Base-by-base conservation (phyloP, 2,113 vertebrate species). In the Vicugna pacos region DNA sequence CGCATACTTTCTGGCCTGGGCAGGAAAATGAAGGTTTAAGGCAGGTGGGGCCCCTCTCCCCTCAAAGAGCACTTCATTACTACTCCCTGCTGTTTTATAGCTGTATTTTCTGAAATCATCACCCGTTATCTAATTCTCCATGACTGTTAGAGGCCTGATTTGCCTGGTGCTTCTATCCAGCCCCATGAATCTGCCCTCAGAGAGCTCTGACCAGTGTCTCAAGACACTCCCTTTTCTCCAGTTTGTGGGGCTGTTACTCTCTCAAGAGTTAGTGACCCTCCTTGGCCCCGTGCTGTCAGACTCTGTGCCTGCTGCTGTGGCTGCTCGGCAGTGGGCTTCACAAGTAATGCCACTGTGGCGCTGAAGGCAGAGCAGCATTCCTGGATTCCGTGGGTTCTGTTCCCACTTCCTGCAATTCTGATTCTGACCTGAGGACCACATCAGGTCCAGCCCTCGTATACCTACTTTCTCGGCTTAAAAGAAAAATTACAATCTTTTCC, bases 41-140 rank as follows among this genome's bases (percentile, higher is more conserved):
- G 38, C 38, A 42, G 38, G 38, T 42, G 38, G 38, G 38, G 38
- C 38, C 38, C 38, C 38, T 42, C 38, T 42, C 38, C 38, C 38
- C 38, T 42, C 38, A 42, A 42, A 42, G 38, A 42, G 38, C 38
- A 42, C 38, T 42, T 42, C 38, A 42, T 42, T 42, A 42, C 38
- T 42, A 42, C 38, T 42, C 38, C 38, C 38, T 42, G 38, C 38
- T 42, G 64, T 94, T 93, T 96, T 86, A 67, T 60, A 81, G 94
- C 80, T 42, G 14, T 50, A 48, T 79, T 96, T 95, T 52, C 48
- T 91, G 50, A 94, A 58, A 77, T 81, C 67, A 87, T 86, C 93
- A 88, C 54, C 69, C 81, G 77, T 96, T 96, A 91, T 70, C 22
- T 70, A 48, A 65, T 64, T 82, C 67, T 16, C 56, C 90, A 1